Conservation (phyloP, 2,797 vertebrate species). For the Lepus townsendii region DNA sequence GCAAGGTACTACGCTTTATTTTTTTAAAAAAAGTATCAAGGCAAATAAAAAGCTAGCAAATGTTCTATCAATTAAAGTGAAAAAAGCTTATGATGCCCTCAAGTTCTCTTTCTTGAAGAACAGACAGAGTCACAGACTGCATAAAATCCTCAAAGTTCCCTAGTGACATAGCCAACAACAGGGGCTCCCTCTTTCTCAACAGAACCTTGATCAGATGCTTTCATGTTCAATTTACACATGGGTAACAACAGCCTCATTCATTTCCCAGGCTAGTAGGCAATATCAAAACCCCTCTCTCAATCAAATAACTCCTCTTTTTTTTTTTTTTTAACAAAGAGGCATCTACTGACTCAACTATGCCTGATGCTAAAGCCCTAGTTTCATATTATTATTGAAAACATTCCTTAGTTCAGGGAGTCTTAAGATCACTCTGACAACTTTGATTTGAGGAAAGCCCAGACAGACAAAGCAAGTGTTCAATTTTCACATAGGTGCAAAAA, state of each 20-base stretch:
- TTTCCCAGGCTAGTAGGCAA: neutral
- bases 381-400: slow-evolving; percentile 24
- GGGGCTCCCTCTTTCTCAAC: neutral
- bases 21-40: neutral
- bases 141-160: slow-evolving; percentile 23
- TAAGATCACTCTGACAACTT: neutral
- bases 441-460: neutral
- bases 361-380: neutral
- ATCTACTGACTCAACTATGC: neutral
- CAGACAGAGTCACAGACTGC: neutral
- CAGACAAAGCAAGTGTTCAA: neutral
- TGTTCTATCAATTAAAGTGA: neutral
- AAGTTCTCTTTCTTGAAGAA: slow-evolving; percentile 1
- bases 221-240: neutral
- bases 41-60: slow-evolving; percentile 35
- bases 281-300: neutral
- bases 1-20: neutral
- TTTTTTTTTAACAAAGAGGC: neutral
- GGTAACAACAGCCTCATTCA: neutral
- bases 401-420: neutral
- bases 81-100: neutral
- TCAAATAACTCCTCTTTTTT: neutral
- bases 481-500: slow-evolving; percentile 27
- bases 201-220: neutral
- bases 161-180: neutral